These are phyloP conservation scores for Aplidium turbinatum DNA, from an alignment of 23 tunicate genomes.

Conservation along the genomic window DNA sequence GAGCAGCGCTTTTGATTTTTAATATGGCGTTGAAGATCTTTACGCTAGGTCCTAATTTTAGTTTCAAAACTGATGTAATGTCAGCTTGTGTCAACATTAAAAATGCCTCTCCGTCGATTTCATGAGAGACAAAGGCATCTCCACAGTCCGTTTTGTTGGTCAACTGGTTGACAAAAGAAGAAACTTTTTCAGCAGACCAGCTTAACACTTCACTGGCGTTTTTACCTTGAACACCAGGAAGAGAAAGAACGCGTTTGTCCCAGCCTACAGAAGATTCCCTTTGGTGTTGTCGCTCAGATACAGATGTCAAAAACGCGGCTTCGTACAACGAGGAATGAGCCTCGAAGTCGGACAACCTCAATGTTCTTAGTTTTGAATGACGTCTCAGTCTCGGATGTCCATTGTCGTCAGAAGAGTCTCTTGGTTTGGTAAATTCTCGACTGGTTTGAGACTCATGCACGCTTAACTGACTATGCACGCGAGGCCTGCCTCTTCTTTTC, in stretches of 20 bases:
- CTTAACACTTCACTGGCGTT: conserved; percentile 33
- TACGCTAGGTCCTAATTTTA: conserved; percentile 72
- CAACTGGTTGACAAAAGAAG: conserved; percentile 37
- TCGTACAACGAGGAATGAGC: conserved; percentile 6
- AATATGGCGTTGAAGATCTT: conserved; percentile 68
- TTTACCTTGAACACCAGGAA: conserved; percentile 45
- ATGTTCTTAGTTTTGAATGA: not conserved
- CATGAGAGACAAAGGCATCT: conserved; percentile 32
- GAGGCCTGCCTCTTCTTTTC: conserved; percentile 21
- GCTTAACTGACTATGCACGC: not conserved
- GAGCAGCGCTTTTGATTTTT: conserved; percentile 41
- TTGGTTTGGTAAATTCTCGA: not conserved
- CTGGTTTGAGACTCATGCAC: not conserved
- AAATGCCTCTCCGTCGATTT: conserved; percentile 76
- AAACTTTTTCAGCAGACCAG: conserved; percentile 50
- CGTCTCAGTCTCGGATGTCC: not conserved
- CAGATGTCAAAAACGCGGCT: conserved; percentile 5
- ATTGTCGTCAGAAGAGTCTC: not conserved
- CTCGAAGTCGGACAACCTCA: not conserved
- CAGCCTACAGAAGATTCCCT: conserved; percentile 24
- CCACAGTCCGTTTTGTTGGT: conserved; percentile 59
- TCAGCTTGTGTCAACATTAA: conserved; percentile 60
- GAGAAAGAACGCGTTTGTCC: conserved; percentile 41
- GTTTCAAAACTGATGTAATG: conserved; percentile 62
- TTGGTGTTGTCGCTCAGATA: not conserved